Base-by-base conservation (phyloP, 2,113 vertebrate species). In the Rhineura floridana region DNA sequence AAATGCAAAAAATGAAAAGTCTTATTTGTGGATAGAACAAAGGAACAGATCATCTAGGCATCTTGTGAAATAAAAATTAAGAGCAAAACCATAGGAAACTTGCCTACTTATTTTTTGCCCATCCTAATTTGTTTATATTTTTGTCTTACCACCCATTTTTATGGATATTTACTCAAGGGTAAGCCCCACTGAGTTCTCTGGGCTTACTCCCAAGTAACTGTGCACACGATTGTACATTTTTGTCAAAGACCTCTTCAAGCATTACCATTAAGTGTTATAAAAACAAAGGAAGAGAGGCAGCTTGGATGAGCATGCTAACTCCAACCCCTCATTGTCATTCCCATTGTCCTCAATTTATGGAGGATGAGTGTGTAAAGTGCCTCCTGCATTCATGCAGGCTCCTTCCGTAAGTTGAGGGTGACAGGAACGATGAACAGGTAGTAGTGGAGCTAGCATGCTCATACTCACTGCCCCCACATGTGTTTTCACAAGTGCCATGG, bases 71-170 rank as follows among this genome's bases (percentile, higher is more conserved):
- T 59, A 28, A 72, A 77, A 25, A 8, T 13, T 19, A 48, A 91
- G 81, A 8, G 42, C 17, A 88, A 88, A 89, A 25, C 25, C 36
- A 39, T 33, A 9, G 42, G 52, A 67, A 44, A n/a, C 52, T 36
- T 19, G 77, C 33, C 87, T 88, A 39, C 88, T 81, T 3, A 33
- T 21, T n/a, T 83, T 52, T 62, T 83, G 89, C 6, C 42, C 50
- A 80, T 44, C 6, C 42, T 52, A 39, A 62, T 90, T 82, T 92
- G n/a, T 46, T 91, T 73, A 81, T 28, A 75, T 67, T 83, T 46
- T 67, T 83, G 30, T 11, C 81, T 33, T 50, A 10, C 44, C n/a
- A 30, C 28, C 28, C 62, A 50, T n/a, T 80, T 36, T 8, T n/a
- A 48, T 42, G 30, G 46, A 50, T 52, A 12, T 52, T 70, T 25